These are phyloP conservation scores for Leptarthrus brevirostris DNA, from an alignment of 2,888 invertebrate species.

Conservation along the genomic window DNA sequence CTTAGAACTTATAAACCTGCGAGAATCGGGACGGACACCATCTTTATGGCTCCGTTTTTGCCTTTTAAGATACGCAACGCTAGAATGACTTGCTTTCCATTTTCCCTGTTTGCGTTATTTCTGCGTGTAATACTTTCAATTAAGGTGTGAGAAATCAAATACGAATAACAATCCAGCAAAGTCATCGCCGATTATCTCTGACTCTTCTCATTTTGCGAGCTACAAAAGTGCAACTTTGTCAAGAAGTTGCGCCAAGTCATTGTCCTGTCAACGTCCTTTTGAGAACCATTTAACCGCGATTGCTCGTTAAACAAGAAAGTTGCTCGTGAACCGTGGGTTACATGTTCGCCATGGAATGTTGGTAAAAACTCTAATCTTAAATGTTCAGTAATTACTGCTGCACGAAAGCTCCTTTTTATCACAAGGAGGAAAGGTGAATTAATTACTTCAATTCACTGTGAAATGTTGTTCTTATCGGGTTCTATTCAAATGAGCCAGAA, in stretches of 20 bases:
- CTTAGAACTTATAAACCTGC: too few relatives aligned
- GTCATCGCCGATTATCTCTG: too few relatives aligned
- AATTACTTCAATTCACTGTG: conserved; percentile 43
- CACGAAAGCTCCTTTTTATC: conserved; percentile 45
- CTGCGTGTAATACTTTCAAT: too few relatives aligned
- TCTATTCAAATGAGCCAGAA: conserved; percentile 43
- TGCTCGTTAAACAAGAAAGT: conserved; percentile 10
- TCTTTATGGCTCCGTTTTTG: too few relatives aligned
- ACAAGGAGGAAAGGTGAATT: conserved; percentile 42
- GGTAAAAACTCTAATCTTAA: conserved; percentile 40
- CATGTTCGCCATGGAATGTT: conserved; percentile 21
- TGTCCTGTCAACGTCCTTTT: conserved; percentile 39
- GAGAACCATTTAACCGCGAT: conserved; percentile 25
- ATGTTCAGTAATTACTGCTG: conserved; percentile 38
- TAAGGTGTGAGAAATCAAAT: too few relatives aligned
- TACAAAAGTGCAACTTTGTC: background rate
- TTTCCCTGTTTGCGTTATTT: too few relatives aligned
- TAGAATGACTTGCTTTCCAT: too few relatives aligned
- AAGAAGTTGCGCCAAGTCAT: conserved; percentile 22
- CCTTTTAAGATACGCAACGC: too few relatives aligned
- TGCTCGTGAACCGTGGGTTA: background rate
- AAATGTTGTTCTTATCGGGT: conserved; percentile 40
- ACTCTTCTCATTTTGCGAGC: too few relatives aligned
- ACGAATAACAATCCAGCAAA: too few relatives aligned
- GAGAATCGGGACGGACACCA: too few relatives aligned